Conservation (phyloP, 2,797 vertebrate genomes). For the Tragelaphus eurycerus region DNA sequence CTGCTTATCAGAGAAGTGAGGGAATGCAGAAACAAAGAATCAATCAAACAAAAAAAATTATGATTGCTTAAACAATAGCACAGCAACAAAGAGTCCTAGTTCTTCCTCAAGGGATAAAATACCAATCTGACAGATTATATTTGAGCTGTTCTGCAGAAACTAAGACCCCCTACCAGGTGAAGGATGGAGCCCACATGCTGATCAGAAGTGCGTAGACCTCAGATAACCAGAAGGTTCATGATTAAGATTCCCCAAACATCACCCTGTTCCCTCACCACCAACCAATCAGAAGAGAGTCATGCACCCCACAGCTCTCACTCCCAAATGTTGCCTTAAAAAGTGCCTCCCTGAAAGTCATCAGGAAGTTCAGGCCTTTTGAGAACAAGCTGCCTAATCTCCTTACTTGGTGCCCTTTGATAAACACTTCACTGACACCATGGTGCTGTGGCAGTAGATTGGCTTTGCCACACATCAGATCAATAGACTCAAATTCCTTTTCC, state of each 20-base stretch:
- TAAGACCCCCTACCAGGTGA: rapidly evolving
- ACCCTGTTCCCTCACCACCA: background rate
- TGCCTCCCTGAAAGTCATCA: background rate
- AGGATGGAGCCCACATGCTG: background rate
- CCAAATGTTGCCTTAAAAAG: background rate
- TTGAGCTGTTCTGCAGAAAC: background rate
- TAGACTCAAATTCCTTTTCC: background rate
- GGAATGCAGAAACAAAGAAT: background rate
- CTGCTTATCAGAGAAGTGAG: background rate
- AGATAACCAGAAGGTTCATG: background rate
- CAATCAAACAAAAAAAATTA: background rate
- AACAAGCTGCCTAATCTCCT: background rate
- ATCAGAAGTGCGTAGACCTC: background rate
- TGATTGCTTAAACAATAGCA: background rate
- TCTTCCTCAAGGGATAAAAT: background rate
- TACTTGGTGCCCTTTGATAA: background rate
- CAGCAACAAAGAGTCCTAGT: background rate
- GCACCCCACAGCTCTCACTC: background rate
- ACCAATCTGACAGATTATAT: background rate
- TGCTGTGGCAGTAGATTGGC: no score
- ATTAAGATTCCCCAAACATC: background rate
- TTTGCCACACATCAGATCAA: background rate
- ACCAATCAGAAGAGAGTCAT: background rate
- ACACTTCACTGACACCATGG: background rate
- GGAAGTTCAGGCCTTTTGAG: background rate